Evolutionary conservation across 1,140 invertebrate genomes (phyloP).

Genomic region (Sitophilus oryzae): DNA sequence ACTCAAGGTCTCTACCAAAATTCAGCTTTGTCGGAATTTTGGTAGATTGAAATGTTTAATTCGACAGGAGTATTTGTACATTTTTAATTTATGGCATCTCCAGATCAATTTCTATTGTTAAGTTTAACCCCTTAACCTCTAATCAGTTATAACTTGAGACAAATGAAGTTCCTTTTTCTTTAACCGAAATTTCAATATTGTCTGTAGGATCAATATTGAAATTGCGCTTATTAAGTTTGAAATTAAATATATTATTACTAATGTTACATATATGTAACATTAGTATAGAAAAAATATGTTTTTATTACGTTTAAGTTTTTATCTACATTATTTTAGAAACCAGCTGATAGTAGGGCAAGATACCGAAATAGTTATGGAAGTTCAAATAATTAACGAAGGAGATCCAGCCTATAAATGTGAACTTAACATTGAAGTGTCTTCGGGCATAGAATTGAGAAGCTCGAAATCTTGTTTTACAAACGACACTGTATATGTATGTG

Average conservation of each 20-base stretch:
- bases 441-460: not conserved
- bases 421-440: not conserved
- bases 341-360: not conserved
- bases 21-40: too few relatives aligned
- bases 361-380: not conserved
- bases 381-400: not conserved
- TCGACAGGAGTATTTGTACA: too few relatives aligned
- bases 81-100: too few relatives aligned
- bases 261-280: not conserved
- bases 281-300: too few relatives aligned
- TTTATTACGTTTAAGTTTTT: too few relatives aligned
- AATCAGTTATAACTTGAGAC: too few relatives aligned
- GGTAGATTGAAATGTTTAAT: too few relatives aligned
- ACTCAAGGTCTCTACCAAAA: too few relatives aligned
- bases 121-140: too few relatives aligned
- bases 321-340: not conserved
- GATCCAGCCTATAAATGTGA: not conserved
- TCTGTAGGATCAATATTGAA: not conserved
- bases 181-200: not conserved
- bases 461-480: not conserved
- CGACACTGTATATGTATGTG: not conserved
- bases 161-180: not conserved
- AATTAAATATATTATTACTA: not conserved
- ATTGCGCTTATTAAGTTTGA: not conserved
- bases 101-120: too few relatives aligned